phyloP scores from a whole-genome alignment of 2,888 invertebrate genomes.

The Spialia ferax region DNA sequence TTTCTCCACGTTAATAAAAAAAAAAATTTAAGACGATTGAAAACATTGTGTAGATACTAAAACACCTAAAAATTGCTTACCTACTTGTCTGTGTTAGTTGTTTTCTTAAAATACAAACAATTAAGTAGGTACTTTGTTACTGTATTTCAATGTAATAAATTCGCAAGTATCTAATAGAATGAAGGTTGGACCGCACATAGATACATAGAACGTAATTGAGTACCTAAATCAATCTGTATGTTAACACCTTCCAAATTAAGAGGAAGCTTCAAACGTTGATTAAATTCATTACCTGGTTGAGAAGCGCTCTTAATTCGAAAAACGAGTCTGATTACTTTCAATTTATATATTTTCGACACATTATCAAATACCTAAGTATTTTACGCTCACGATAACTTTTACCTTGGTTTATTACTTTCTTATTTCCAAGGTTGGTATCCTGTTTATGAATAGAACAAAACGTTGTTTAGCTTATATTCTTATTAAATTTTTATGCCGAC shows the following conservation, averaged over 20 bases:
- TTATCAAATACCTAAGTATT: not conserved
- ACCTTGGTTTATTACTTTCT: not conserved
- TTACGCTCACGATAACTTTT: too few species aligned
- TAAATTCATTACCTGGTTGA: slow-evolving; percentile 44
- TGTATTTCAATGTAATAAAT: too few species aligned
- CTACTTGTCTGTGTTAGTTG: too few species aligned
- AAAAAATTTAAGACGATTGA: too few species aligned
- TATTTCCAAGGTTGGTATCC: not conserved
- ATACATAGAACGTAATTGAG: slow-evolving; percentile 58
- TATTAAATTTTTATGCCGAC: not conserved
- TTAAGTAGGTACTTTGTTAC: too few species aligned
- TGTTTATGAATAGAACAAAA: not conserved
- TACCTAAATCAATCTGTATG: slow-evolving; percentile 72
- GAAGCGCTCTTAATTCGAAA: slow-evolving; percentile 45
- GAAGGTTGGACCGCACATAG: not conserved
- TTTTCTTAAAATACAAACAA: too few species aligned
- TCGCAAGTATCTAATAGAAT: not conserved
- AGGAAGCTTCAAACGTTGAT: slow-evolving; percentile 55
- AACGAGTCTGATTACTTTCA: slow-evolving; percentile 9
- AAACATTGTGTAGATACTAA: too few species aligned
- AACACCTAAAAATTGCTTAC: too few species aligned
- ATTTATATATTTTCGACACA: not conserved
- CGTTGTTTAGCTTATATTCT: not conserved
- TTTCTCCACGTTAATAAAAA: too few species aligned
- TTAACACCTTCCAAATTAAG: slow-evolving; percentile 68